A percentile compares a stretch with the other conserved stretches of the same genome.
These are phyloP conservation scores for Haliaeetus leucogaster DNA, from an alignment of 2,113 vertebrate genomes.

Conservation along the genomic window DNA sequence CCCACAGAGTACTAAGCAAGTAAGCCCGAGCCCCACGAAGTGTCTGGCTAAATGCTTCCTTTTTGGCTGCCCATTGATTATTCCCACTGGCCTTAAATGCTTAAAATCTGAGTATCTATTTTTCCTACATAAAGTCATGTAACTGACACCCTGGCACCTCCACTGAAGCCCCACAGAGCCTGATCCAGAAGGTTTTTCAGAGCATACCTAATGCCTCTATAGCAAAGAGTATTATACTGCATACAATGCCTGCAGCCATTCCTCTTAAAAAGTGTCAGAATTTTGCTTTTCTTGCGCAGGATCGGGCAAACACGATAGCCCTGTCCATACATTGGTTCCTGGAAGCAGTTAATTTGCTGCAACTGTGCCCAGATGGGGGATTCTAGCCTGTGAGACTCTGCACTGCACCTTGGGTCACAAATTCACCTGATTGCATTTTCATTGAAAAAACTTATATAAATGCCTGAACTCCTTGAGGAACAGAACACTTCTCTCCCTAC, in stretches of 20 bases:
- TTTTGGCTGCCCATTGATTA: background rate
- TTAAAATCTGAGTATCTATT: background rate
- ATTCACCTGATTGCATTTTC: background rate
- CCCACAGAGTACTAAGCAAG: background rate
- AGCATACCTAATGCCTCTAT: background rate
- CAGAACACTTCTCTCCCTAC: background rate
- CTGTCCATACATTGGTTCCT: background rate
- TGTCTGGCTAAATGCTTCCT: background rate
- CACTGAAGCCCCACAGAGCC: background rate
- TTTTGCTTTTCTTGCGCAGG: background rate
- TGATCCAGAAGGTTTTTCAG: background rate
- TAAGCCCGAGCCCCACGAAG: background rate
- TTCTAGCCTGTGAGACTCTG: background rate
- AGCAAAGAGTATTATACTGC: background rate
- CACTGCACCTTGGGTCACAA: background rate
- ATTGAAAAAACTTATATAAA: background rate
- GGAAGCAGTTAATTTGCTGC: background rate
- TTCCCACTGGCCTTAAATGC: background rate
- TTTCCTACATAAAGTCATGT: background rate
- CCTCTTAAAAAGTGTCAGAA: background rate
- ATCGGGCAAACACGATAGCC: background rate
- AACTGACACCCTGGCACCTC: background rate
- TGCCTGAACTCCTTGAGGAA: background rate
- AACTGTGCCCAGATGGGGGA: background rate
- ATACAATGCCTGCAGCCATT: background rate